Evolutionary conservation across 1,140 invertebrate genomes (phyloP).

Genomic region (Zaprionus nigranus): DNA sequence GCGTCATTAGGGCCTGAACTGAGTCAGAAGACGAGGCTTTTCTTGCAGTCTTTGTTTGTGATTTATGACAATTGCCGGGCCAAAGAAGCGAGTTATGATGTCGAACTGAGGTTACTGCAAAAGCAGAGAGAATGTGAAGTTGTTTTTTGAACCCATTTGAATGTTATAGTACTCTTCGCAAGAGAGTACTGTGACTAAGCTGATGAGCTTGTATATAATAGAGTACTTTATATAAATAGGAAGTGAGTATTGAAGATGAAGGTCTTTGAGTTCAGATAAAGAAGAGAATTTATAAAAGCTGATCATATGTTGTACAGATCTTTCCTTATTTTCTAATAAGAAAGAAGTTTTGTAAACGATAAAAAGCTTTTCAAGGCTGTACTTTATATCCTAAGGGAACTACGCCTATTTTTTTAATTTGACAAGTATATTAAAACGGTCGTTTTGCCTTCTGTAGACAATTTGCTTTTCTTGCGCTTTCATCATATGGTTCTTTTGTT

Average conservation of each 20-base stretch:
- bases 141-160: slow-evolving; percentile 24
- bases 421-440: background rate
- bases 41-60: slow-evolving; percentile 38
- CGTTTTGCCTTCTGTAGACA: background rate
- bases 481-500: slow-evolving; percentile 34
- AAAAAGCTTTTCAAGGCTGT: too few relatives aligned
- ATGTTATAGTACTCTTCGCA: background rate
- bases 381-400: too few relatives aligned
- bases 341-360: too few relatives aligned
- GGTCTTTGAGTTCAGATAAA: too few relatives aligned
- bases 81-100: slow-evolving; percentile 44
- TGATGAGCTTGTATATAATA: background rate
- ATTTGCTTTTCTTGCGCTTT: slow-evolving; percentile 1
- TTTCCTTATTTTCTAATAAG: too few relatives aligned
- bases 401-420: too few relatives aligned
- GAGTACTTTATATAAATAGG: too few relatives aligned
- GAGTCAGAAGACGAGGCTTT: slow-evolving; percentile 62
- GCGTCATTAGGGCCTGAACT: slow-evolving; percentile 59
- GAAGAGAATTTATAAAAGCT: too few relatives aligned
- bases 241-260: too few relatives aligned
- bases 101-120: slow-evolving; percentile 66
- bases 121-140: slow-evolving; percentile 32
- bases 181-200: background rate
- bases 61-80: slow-evolving; percentile 33
- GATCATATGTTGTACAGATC: too few relatives aligned